Conservation (phyloP, 2,888 invertebrate species). For the Prenolepis imparis region DNA sequence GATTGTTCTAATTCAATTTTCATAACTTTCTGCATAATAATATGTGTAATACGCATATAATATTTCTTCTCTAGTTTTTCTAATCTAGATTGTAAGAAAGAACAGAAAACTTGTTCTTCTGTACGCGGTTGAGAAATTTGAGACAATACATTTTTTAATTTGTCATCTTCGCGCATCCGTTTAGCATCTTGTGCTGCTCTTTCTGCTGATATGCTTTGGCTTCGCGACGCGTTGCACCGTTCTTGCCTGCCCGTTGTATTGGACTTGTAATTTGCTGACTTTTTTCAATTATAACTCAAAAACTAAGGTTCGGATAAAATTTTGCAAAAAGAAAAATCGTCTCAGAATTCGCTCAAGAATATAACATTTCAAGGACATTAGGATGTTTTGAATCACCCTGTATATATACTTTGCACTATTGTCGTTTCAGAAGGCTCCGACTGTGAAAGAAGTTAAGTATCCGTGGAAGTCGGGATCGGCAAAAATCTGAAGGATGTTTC, state of each 20-base stretch:
- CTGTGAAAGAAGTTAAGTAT: not conserved
- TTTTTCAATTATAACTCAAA: too few relatives aligned
- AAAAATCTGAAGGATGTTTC: not conserved
- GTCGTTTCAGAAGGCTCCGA: not conserved
- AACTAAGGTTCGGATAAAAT: too few relatives aligned
- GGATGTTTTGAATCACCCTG: too few relatives aligned
- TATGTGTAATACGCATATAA: not conserved
- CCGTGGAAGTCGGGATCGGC: not conserved
- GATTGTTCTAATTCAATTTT: constrained; percentile 1
- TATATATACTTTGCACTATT: not conserved
- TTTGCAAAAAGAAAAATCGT: too few relatives aligned
- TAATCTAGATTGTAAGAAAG: not conserved
- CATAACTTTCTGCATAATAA: not conserved
- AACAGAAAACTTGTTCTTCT: not conserved
- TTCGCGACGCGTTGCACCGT: too few relatives aligned
- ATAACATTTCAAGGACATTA: too few relatives aligned
- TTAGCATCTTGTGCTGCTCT: not conserved
- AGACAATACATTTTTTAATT: not conserved
- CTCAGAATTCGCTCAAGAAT: too few relatives aligned
- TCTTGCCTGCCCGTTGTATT: too few relatives aligned
- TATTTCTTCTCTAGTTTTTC: not conserved
- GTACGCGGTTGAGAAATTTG: not conserved
- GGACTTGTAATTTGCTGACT: too few relatives aligned
- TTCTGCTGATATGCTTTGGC: not conserved
- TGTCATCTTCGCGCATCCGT: not conserved